Evolutionary conservation across 1,140 invertebrate genomes (phyloP), one percentile per base, ranked within the genome.

Genomic region (Caenorhabditis inopinata): DNA sequence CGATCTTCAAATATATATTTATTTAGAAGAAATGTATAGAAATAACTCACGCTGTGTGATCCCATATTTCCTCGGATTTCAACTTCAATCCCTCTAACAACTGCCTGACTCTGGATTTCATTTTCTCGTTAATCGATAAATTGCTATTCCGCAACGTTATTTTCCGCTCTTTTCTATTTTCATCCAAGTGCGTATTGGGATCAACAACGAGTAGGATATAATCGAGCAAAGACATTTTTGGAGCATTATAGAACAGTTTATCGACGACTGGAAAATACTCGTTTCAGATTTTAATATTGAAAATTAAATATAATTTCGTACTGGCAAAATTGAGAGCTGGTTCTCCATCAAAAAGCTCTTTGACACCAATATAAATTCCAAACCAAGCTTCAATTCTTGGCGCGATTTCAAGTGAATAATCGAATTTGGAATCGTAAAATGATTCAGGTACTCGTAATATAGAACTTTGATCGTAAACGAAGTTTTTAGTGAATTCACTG

Each of bases 311-410:
- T 2, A 14, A 23, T n/a, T 16, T 58, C 58, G n/a, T 27, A 68
- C 58, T 68, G n/a, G 32, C 58, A 68, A 68, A 68, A 38, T 68
- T 68, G 12, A 38, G 32, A n/a, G 38, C 58, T 1, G 58, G 58
- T 5, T 42, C 58, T 5, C 58, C 58, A 21, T 68, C 32, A n/a
- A 21, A 68, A 4, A 68, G 18, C 9, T 68, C 58, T 12, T 68
- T 68, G 1, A 68, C n/a, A 9, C 25, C 58, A 16, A 68, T 68
- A 21, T 68, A 68, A 38, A 68, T 68, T 42, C 58, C 58, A 12
- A 68, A 38, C 58, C 58, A 68, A 11, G 58, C 14, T 42, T 68
- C 58, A 12, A 68, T 68, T 38, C 58, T n/a, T 21, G 58, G 29
- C 11, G 58, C 58, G 16, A 68, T 42, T 68, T 68, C 32, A 4